phyloP scores from a whole-genome alignment of 2,797 vertebrate genomes.

The Macropodus opercularis region DNA sequence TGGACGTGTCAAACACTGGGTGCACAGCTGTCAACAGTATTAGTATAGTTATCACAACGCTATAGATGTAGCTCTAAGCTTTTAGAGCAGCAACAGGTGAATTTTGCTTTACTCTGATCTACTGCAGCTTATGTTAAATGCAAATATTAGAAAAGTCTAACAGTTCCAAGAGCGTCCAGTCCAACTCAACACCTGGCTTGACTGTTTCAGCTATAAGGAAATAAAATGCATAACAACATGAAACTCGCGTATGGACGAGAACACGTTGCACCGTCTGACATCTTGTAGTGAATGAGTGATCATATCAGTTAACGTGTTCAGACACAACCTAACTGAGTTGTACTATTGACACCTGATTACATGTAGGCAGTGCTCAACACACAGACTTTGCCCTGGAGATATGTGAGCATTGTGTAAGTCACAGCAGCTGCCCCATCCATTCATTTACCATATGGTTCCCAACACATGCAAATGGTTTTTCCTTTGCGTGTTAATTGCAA shows the following conservation, averaged over 20 bases:
- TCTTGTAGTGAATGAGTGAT: slow-evolving; percentile 1
- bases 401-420: slow-evolving; percentile 31
- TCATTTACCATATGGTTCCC: not conserved
- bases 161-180: not conserved
- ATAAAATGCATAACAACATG: not conserved
- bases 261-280: not conserved
- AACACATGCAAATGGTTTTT: too few relatives aligned
- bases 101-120: too few relatives aligned
- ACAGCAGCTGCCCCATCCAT: slow-evolving; percentile 15
- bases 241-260: too few relatives aligned
- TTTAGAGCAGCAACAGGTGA: too few relatives aligned
- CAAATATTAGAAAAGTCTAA: too few relatives aligned
- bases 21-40: too few relatives aligned
- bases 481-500: not conserved
- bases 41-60: too few relatives aligned
- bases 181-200: not conserved
- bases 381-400: slow-evolving; percentile 41
- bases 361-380: not conserved
- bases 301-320: not conserved
- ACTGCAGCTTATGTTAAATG: too few relatives aligned
- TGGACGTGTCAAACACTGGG: too few relatives aligned
- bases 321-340: not conserved
- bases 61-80: too few relatives aligned
- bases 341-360: slow-evolving; percentile 3
- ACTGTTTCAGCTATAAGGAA: not conserved